Conservation (phyloP, 2,113 vertebrate genomes). For the Marmota monax region DNA sequence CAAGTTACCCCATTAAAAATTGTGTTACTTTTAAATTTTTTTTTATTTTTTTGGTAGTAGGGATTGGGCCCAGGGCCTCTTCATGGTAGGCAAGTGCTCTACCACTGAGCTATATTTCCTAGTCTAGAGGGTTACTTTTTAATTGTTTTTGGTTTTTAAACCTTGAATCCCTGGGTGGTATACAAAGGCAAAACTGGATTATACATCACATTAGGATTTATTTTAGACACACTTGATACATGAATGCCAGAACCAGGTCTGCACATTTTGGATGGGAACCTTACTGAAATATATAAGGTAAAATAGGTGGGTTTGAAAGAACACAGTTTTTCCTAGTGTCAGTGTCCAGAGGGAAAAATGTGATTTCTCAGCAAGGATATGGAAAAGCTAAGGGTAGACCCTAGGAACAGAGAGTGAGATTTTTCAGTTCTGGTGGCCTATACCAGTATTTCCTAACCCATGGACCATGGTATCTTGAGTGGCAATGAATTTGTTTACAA, state of each 20-base stretch:
- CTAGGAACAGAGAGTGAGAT: neutral
- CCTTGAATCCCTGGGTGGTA: neutral
- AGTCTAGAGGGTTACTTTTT: neutral
- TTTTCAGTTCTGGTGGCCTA: neutral
- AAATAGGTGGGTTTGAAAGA: neutral
- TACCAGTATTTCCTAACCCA: neutral
- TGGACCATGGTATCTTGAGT: neutral
- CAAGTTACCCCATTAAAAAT: too few relatives aligned
- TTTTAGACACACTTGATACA: neutral
- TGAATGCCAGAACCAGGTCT: neutral
- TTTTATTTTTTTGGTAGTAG: too few relatives aligned
- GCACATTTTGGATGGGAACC: neutral
- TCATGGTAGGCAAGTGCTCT: too few relatives aligned
- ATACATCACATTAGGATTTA: neutral
- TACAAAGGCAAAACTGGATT: neutral
- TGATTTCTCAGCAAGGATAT: neutral
- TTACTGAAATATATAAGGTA: neutral
- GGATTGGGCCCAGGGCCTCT: too few relatives aligned
- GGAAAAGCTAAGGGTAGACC: neutral
- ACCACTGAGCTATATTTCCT: too few relatives aligned
- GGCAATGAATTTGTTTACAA: neutral
- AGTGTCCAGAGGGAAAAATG: neutral
- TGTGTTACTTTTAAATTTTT: too few relatives aligned
- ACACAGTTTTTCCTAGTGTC: neutral
- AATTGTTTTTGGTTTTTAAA: neutral